phyloP scores from a whole-genome alignment of 1,140 invertebrate genomes.

The Saccostrea echinata region DNA sequence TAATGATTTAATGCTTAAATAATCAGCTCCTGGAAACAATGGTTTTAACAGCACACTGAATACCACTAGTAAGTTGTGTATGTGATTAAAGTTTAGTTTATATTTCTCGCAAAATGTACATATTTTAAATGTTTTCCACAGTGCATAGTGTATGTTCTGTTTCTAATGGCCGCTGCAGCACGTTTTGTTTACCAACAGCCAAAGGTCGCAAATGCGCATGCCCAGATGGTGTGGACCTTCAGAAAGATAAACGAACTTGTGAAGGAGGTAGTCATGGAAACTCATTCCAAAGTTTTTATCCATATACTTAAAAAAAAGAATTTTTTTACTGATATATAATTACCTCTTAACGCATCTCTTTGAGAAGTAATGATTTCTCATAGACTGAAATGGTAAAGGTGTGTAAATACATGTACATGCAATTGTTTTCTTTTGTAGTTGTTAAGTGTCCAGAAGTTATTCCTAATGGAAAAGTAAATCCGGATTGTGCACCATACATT shows the following conservation, averaged over 20 bases:
- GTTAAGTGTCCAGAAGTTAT: neutral
- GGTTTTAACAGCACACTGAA: no score
- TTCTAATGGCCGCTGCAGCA: conserved; percentile 28
- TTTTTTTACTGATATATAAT: neutral
- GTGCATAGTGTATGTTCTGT: neutral
- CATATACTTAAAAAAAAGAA: neutral
- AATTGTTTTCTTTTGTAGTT: neutral
- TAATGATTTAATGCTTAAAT: no score
- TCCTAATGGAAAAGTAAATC: neutral
- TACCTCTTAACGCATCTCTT: neutral
- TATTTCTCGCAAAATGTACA: neutral
- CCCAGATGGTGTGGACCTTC: conserved; percentile 10
- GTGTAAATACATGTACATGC: neutral
- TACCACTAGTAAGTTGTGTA: no score
- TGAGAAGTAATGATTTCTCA: no score
- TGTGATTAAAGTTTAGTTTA: neutral
- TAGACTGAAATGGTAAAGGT: no score
- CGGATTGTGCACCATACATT: neutral
- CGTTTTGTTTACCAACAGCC: neutral
- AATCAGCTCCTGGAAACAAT: no score
- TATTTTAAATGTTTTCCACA: neutral
- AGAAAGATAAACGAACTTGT: neutral
- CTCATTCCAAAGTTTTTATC: neutral
- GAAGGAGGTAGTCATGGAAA: neutral
- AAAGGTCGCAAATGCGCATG: conserved; percentile 4